phyloP scores from a whole-genome alignment of 2,888 invertebrate species.

The Chesias legatella region DNA sequence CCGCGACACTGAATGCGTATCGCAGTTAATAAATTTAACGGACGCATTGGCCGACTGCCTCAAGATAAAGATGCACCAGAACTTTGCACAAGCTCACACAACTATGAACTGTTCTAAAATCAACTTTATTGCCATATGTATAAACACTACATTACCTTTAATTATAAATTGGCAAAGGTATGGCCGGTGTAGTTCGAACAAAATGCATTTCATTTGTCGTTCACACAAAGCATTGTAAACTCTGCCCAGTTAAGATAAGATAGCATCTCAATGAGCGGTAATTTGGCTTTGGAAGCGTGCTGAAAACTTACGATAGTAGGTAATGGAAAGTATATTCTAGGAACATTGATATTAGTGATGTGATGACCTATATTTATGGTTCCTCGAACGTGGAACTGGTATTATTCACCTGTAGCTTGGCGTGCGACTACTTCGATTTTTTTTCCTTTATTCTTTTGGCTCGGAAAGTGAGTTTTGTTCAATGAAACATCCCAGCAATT shows the following conservation, averaged over 20 bases:
- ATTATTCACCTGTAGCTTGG: slow-evolving; percentile 21
- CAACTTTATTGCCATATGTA: slow-evolving; percentile 24
- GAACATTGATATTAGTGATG: slow-evolving; percentile 26
- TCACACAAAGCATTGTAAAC: slow-evolving; percentile 46
- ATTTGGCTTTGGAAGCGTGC: slow-evolving; percentile 34
- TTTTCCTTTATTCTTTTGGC: slow-evolving; percentile 18
- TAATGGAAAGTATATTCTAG: slow-evolving; percentile 30
- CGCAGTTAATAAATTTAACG: slow-evolving; percentile 78
- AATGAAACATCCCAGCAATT: no score
- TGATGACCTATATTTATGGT: slow-evolving; percentile 24
- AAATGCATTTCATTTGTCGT: slow-evolving; percentile 40
- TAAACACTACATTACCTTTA: slow-evolving; percentile 22
- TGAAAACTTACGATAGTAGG: slow-evolving; percentile 41
- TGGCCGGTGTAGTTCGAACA: slow-evolving; percentile 41
- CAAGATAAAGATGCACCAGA: slow-evolving; percentile 71
- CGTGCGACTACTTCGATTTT: not conserved
- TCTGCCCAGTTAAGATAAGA: slow-evolving; percentile 49
- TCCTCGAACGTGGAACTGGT: slow-evolving; percentile 17
- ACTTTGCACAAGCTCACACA: slow-evolving; percentile 36
- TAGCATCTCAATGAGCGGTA: slow-evolving; percentile 35
- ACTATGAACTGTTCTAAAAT: slow-evolving; percentile 19
- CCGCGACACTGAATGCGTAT: slow-evolving; percentile 76
- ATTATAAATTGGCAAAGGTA: slow-evolving; percentile 30
- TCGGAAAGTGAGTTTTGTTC: no score
- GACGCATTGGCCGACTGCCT: slow-evolving; percentile 66